Percentiles rank a stretch among this genome's conserved stretches.
These are phyloP conservation scores for Cassiopea xamachana DNA, from an alignment of 30 jellyfish, hydroid and myxozoan species.

Conservation along the genomic window DNA sequence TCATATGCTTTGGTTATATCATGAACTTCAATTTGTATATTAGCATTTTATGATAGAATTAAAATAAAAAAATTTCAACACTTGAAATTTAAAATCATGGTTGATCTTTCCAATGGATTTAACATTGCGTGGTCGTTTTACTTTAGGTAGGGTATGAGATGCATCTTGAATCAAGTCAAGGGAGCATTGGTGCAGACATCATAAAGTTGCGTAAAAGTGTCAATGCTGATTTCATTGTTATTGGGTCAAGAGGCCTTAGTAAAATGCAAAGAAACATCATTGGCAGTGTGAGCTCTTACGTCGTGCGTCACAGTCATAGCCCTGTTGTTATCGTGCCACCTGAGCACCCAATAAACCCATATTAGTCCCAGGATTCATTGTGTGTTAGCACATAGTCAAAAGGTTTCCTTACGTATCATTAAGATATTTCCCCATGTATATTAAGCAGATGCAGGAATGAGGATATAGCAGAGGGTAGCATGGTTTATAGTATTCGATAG, in stretches of 20 bases:
- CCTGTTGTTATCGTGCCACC: constrained; percentile 68
- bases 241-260: constrained; percentile 77
- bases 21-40: too few relatives aligned
- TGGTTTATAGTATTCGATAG: too few relatives aligned
- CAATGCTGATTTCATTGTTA: constrained; percentile 43
- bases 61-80: too few relatives aligned
- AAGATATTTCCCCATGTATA: too few relatives aligned
- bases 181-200: constrained; percentile 61
- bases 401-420: too few relatives aligned
- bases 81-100: too few relatives aligned
- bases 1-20: too few relatives aligned
- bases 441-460: too few relatives aligned
- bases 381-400: background rate
- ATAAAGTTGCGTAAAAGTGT: constrained; percentile 12
- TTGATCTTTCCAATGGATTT: too few relatives aligned
- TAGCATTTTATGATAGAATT: too few relatives aligned
- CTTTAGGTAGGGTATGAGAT: constrained; percentile 43
- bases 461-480: too few relatives aligned
- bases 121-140: background rate
- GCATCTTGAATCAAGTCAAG: constrained; percentile 52
- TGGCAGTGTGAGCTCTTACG: constrained; percentile 69
- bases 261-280: constrained; percentile 53
- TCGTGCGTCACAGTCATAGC: constrained; percentile 62
- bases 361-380: background rate
- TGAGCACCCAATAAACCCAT: constrained; percentile 60